Conservation (phyloP, 2,888 invertebrate species). For the Acronicta aceris region DNA sequence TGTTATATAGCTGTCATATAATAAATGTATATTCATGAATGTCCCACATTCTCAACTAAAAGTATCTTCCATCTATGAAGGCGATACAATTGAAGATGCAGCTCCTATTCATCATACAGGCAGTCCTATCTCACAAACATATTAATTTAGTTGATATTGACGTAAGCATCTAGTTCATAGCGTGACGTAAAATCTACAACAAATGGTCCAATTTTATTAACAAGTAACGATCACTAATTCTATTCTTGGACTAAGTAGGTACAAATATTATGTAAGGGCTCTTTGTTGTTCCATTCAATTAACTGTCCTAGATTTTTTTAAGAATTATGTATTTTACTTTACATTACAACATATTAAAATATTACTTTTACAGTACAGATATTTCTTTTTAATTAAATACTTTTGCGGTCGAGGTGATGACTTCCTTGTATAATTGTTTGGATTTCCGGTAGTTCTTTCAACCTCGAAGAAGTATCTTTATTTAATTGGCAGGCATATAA, state of each 20-base stretch:
- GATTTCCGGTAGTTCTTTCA: slow-evolving; percentile 12
- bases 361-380: no score
- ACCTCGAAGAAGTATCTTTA: slow-evolving; percentile 22
- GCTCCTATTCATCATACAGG: background rate
- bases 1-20: no score
- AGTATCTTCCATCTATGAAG: background rate
- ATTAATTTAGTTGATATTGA: slow-evolving; percentile 45
- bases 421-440: slow-evolving; percentile 8
- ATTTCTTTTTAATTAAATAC: background rate
- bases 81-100: slow-evolving; percentile 7
- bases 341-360: no score
- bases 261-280: no score
- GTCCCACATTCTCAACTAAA: no score
- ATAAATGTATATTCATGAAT: no score
- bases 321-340: no score
- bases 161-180: slow-evolving; percentile 27
- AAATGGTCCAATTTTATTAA: slow-evolving; percentile 6
- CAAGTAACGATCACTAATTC: slow-evolving; percentile 12
- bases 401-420: background rate
- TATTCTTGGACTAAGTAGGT: background rate
- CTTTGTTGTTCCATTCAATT: no score
- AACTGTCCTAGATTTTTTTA: no score
- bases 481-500: background rate
- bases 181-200: slow-evolving; percentile 24
- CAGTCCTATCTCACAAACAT: slow-evolving; percentile 33